These are phyloP conservation scores for Ochotona curzoniae DNA, from an alignment of 2,113 vertebrate genomes.

Conservation along the genomic window DNA sequence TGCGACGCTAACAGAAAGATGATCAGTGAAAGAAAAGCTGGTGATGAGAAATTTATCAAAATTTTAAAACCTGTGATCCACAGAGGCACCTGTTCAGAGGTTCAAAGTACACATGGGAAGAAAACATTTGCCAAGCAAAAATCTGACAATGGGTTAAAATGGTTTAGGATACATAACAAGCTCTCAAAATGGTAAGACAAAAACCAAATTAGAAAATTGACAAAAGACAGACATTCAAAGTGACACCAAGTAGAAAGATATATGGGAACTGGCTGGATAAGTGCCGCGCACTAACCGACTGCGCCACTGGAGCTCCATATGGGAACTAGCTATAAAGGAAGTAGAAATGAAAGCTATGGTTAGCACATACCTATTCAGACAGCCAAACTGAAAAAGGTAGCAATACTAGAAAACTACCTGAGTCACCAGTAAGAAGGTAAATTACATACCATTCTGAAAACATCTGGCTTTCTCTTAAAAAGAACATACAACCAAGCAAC, in stretches of 20 bases:
- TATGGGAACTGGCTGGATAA: no score
- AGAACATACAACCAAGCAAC: not conserved
- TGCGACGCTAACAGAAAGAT: not conserved
- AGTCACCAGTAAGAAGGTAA: not conserved
- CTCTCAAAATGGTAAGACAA: not conserved
- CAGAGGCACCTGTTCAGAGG: not conserved
- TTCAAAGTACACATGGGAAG: not conserved
- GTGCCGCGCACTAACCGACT: no score
- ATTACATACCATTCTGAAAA: not conserved
- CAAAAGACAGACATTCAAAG: not conserved
- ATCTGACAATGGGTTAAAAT: not conserved
- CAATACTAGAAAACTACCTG: no score
- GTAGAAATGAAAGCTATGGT: not conserved
- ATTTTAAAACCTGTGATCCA: not conserved
- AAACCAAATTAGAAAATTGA: not conserved
- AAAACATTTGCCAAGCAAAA: constrained; percentile 29
- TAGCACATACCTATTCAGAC: not conserved
- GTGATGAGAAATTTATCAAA: not conserved
- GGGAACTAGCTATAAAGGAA: not conserved
- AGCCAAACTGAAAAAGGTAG: not conserved
- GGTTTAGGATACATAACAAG: not conserved
- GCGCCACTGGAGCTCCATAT: no score
- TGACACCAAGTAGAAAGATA: not conserved
- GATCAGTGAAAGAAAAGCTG: not conserved
- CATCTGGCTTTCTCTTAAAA: not conserved